Base-by-base conservation (phyloP, 2,113 vertebrate species). In the Epinephelus fuscoguttatus region DNA sequence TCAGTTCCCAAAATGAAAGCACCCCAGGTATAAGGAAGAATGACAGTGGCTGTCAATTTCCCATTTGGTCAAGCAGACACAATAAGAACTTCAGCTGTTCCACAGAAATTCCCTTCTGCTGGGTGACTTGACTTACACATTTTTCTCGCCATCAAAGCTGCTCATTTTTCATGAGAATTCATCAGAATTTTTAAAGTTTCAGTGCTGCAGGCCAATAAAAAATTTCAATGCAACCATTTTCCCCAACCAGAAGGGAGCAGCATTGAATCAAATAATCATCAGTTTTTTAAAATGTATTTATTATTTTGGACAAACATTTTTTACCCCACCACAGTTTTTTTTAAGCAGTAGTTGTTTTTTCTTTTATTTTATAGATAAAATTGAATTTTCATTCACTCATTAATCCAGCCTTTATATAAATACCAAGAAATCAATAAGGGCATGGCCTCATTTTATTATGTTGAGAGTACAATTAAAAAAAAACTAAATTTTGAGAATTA, bases 1-100 rank as follows among this genome's bases (percentile, higher is more conserved):
- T 42, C 17, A n/a, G 2, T 80, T 85, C 62, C 37, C 30, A 85
- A 23, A 88, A 84, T 80, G 55, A 86, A 62, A 63, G 7, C 11
- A 45, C 42, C 1, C 33, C 14, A 52, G 27, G 23, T 56, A 3
- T 15, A 6, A 45, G 19, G 12, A 47, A 72, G 37, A n/a, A 25
- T 21, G 6, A 27, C 6, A 53, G 18, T 42, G 23, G 10, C 55
- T 72, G 62, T 10, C 3, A 13, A 19, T 12, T 53, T 66, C 9
- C 4, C 18, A 33, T 9, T 0, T 56, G 2, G 14, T 23, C 6
- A 19, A 37, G 14, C 15, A 75, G 4, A 68, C 53, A 73, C 30
- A 78, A 14, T 2, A 13, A 40, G 12, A 17, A 33, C 17, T 73
- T 15, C 10, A 30, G 0, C 42, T 25, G 12, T 45, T 57, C 4